Evolutionary conservation across 2,113 vertebrate species (phyloP), one percentile per base, ranked within the genome.

Genomic region (Guaruba guarouba): DNA sequence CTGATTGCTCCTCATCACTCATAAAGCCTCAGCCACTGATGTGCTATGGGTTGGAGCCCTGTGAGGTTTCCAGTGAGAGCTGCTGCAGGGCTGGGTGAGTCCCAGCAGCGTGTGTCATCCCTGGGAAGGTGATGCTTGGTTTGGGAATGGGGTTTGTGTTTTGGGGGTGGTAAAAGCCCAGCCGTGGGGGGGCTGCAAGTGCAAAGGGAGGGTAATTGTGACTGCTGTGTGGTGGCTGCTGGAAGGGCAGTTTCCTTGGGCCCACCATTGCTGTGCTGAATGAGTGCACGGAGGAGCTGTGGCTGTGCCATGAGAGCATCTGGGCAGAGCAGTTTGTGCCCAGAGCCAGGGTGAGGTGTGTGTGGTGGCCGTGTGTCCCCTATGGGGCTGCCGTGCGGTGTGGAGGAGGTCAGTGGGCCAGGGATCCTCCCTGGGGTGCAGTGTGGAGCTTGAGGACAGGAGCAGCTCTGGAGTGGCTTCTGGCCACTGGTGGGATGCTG

Each of bases 241-340:
- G 59, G n/a, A 35, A 19, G 29, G 16, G 35, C 41, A 44, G 13
- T 35, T 59, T 41, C 37, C 61, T 46, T 78, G 70, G 17, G 6
- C 7, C 17, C 1, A 1, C 7, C 0, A 0, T 4, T 25, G 74
- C 24, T 25, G 37, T 59, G 51, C 14, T 35, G 28, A 28, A 10
- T 9, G 11, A 27, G 20, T 15, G 17, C 31, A 14, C 2, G 15
- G 64, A 44, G 62, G 27, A 20, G 33, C 22, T 57, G 59, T 31
- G 4, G 15, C 7, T 74, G 49, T 37, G 51, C 76, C 59, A 18
- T 49, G 52, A 23, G 57, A 57, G 24, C 17, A 37, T 13, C 41
- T 41, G 61, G 35, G 39, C 55, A 59, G 55, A 23, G 24, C 20
- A 19, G 4, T 27, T 37, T 27, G 8, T 2, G 11, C 55, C 29